phyloP scores from a whole-genome alignment of 1,140 invertebrate species.

The Orussus abietinus region DNA sequence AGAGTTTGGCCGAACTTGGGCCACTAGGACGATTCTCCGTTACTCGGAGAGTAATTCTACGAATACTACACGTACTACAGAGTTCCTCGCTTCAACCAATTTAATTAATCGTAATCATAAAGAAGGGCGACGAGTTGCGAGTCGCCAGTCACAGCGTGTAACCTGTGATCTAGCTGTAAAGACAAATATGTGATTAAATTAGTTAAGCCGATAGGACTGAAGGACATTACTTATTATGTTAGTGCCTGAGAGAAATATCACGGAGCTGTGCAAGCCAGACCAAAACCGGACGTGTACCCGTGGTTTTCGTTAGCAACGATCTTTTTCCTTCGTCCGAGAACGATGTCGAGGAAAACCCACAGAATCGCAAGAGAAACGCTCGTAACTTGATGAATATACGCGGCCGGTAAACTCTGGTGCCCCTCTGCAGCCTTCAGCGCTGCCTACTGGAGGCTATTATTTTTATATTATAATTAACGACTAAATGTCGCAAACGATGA shows the following conservation, averaged over 20 bases:
- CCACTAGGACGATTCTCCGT: too few relatives aligned
- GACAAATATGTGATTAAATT: slow-evolving; percentile 33
- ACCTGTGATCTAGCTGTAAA: slow-evolving; percentile 30
- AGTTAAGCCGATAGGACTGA: slow-evolving; percentile 43
- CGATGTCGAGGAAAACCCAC: background rate
- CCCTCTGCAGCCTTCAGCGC: slow-evolving; percentile 17
- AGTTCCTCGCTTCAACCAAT: slow-evolving; percentile 44
- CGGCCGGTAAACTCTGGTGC: slow-evolving; percentile 25
- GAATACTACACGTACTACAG: slow-evolving; percentile 30
- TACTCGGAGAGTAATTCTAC: too few relatives aligned
- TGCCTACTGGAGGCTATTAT: slow-evolving; percentile 45
- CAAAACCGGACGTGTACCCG: slow-evolving; percentile 2
- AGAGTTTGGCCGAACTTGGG: too few relatives aligned
- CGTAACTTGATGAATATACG: slow-evolving; percentile 25
- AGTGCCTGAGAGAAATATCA: slow-evolving; percentile 31
- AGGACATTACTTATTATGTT: slow-evolving; percentile 37
- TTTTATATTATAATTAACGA: slow-evolving; percentile 41
- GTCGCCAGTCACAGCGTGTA: slow-evolving; percentile 15
- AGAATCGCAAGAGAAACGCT: slow-evolving; percentile 26
- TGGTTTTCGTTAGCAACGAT: slow-evolving; percentile 13
- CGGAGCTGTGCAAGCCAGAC: slow-evolving; percentile 17
- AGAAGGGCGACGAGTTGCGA: slow-evolving; percentile 12
- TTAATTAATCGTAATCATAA: slow-evolving; percentile 30
- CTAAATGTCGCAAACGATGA: slow-evolving; percentile 15
- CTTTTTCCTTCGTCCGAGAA: slow-evolving; percentile 9